Evolutionary conservation across 2,113 vertebrate genomes (phyloP), one percentile per base, ranked within the genome.

Genomic region (Rattus norvegicus): DNA sequence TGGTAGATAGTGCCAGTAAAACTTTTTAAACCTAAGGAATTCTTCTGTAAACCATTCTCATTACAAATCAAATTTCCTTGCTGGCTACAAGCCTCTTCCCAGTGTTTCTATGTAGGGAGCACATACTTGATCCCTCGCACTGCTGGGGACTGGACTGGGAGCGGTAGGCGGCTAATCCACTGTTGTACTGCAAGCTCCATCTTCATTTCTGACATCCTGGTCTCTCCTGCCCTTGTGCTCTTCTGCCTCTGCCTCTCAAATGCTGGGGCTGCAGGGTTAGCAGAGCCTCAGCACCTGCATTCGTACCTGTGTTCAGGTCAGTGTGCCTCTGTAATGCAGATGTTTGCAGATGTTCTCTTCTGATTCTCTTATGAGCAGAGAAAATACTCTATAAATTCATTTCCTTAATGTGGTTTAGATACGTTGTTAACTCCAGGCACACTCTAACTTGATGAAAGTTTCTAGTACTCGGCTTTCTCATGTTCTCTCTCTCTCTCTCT

Each of bases 331-430:
- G 69, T 54, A 26, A 70, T 39, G 59, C 56, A 52, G 63, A 33
- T 63, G 14, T 72, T 72, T 86, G 7, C 28, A 65, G 63, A 87
- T 22, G 43, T 80, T 80, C 39, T 63, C 61, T 13, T 87, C 85
- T 93, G 72, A 90, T 65, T 52, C 70, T 39, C 47, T 77, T 67
- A 67, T 30, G n/a, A 28, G 52, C 20, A 30, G 61, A 85, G 47
- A 88, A 33, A 36, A 92, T 59, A 90, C 1, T 69, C 69, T 12
- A 20, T 63, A 86, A 52, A 80, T 54, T 79, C 22, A 43, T 59
- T 95, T 24, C 67, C 69, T 89, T 77, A 93, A 76, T 69, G 69
- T 52, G 52, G 30, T 90, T 90, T 63, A n/a, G 6, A 69, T 70
- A n/a, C 92, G 5, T 77, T 85, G 72, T 43, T 86, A 86, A 79